phyloP scores from a whole-genome alignment of 2,113 vertebrate genomes.

The Brachirus orientalis region DNA sequence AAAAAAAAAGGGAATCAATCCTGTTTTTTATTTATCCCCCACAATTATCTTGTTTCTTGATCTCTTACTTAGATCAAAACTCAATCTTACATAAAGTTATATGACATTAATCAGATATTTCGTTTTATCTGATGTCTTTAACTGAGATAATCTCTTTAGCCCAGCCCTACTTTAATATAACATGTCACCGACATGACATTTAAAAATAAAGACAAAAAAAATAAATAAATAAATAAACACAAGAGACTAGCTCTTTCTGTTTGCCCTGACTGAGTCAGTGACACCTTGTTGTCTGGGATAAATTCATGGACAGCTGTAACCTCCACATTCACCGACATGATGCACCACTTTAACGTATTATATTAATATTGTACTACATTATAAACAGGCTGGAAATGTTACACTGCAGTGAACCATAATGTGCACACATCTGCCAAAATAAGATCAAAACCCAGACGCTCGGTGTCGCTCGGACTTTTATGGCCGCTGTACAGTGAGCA shows the following conservation, averaged over 20 bases:
- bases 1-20: too few species aligned
- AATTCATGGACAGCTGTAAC: constrained; percentile 33
- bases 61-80: too few species aligned
- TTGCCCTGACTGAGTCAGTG: constrained; percentile 3
- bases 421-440: background rate
- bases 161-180: too few species aligned
- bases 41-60: too few species aligned
- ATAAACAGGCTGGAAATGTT: background rate
- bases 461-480: constrained; percentile 34
- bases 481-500: constrained; percentile 17
- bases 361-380: background rate
- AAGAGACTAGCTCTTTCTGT: background rate
- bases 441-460: background rate
- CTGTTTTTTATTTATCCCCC: too few species aligned
- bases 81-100: too few species aligned
- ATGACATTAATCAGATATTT: too few species aligned
- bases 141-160: too few species aligned
- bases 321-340: background rate
- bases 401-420: background rate
- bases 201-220: background rate
- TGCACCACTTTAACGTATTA: background rate
- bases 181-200: background rate
- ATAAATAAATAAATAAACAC: background rate
- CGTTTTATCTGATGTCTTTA: too few species aligned
- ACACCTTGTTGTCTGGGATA: constrained; percentile 44